Evolutionary conservation across 2,888 invertebrate species (phyloP).

Genomic region (Iphiclides podalirius): DNA sequence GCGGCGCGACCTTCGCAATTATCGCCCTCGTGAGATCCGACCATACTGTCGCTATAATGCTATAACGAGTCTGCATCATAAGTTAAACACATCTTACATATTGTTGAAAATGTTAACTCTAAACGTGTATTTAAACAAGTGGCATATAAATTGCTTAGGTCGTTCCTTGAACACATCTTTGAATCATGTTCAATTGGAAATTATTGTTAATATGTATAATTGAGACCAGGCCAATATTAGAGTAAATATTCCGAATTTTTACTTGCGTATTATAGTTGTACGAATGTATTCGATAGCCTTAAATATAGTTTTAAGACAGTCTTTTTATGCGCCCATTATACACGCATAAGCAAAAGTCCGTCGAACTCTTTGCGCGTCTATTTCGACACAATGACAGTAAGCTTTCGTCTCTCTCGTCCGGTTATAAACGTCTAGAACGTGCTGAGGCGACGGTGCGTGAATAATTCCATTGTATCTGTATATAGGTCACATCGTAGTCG

Average conservation of each 20-base stretch:
- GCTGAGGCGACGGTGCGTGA: slow-evolving; percentile 51
- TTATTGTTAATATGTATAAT: no score
- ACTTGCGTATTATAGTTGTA: no score
- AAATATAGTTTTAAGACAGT: no score
- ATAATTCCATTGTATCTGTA: slow-evolving; percentile 63
- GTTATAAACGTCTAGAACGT: slow-evolving; percentile 36
- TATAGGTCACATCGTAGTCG: slow-evolving; percentile 60
- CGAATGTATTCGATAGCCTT: no score
- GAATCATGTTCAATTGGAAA: no score
- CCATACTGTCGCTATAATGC: slow-evolving; percentile 29
- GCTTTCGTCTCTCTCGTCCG: slow-evolving; percentile 5
- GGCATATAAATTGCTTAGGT: no score
- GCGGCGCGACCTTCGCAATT: slow-evolving; percentile 72
- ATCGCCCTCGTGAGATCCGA: slow-evolving; percentile 57
- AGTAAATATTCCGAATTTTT: no score
- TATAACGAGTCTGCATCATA: neutral
- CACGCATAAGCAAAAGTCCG: neutral
- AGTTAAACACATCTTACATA: neutral
- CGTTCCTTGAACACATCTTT: no score
- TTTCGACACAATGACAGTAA: neutral
- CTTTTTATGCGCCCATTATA: no score
- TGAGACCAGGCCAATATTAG: no score
- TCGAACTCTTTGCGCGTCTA: neutral
- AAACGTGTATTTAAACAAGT: neutral
- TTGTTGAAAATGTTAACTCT: neutral